phyloP scores from a whole-genome alignment of 2,113 vertebrate genomes.

The Python bivittatus region DNA sequence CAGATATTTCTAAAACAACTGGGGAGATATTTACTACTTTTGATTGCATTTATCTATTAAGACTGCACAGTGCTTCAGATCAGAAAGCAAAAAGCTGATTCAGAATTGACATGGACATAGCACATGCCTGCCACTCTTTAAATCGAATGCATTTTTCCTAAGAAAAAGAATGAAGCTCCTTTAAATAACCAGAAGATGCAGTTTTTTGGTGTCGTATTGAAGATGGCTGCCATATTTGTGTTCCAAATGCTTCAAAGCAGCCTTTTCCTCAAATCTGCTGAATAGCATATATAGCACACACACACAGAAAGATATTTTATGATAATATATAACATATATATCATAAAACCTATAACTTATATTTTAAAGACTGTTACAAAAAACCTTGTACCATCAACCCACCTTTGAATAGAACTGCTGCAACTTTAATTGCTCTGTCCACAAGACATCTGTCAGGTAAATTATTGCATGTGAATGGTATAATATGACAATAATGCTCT shows the following conservation, averaged over 20 bases:
- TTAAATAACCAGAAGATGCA: not conserved
- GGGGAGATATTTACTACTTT: not conserved
- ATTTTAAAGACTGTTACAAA: not conserved
- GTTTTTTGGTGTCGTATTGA: not conserved
- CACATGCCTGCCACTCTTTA: not conserved
- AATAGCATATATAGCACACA: not conserved
- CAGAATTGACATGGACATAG: not conserved
- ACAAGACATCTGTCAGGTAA: not conserved
- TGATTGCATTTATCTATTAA: not conserved
- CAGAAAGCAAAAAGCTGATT: not conserved
- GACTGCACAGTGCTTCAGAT: not conserved
- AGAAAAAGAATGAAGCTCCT: not conserved
- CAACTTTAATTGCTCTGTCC: not conserved
- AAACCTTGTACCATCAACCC: not conserved
- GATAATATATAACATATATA: too few species aligned
- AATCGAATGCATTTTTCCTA: not conserved
- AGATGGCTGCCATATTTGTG: not conserved
- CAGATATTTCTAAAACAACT: constrained; percentile 1
- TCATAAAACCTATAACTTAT: too few species aligned
- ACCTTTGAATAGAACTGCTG: not conserved
- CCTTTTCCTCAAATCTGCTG: not conserved
- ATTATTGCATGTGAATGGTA: not conserved
- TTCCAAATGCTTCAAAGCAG: not conserved
- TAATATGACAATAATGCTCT: not conserved
- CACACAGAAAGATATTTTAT: not conserved